Evolutionary conservation across 1,140 invertebrate genomes (phyloP).

Genomic region (Pseudoatta argentina): DNA sequence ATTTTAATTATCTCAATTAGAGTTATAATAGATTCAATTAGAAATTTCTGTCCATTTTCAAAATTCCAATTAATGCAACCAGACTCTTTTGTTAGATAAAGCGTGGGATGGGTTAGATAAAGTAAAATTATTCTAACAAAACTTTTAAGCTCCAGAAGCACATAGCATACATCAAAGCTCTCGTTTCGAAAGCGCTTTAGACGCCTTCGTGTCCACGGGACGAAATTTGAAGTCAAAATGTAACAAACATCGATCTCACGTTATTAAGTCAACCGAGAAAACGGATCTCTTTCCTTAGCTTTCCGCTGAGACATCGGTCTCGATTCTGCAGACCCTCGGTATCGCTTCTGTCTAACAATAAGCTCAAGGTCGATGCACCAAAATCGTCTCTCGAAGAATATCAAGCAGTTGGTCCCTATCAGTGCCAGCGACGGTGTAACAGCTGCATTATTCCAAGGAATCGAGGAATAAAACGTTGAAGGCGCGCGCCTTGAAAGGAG

Average conservation of each 20-base stretch:
- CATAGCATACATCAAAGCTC: neutral
- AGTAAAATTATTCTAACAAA: neutral
- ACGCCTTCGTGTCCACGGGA: neutral
- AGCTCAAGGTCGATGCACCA: constrained; percentile 56
- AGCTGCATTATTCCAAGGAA: constrained; percentile 71
- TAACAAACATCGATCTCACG: neutral
- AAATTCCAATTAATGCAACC: too few relatives aligned
- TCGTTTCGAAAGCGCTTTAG: neutral
- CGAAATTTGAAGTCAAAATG: constrained; percentile 4
- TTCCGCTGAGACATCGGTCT: constrained; percentile 37
- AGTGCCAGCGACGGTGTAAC: constrained; percentile 57
- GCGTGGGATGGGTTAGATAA: neutral
- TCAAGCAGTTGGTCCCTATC: constrained; percentile 67
- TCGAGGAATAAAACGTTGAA: constrained; percentile 70
- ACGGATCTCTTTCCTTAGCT: constrained; percentile 1
- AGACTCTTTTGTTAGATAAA: too few relatives aligned
- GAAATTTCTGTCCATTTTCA: too few relatives aligned
- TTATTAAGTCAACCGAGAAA: neutral
- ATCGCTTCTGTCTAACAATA: neutral
- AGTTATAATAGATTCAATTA: too few relatives aligned
- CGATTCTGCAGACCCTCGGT: neutral
- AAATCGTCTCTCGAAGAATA: constrained; percentile 65
- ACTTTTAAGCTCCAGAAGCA: neutral
- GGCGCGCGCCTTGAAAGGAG: constrained; percentile 21
- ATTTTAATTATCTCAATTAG: too few relatives aligned